Evolutionary conservation across 2,797 vertebrate species (phyloP).

Genomic region (Dendrocincla fuliginosa): DNA sequence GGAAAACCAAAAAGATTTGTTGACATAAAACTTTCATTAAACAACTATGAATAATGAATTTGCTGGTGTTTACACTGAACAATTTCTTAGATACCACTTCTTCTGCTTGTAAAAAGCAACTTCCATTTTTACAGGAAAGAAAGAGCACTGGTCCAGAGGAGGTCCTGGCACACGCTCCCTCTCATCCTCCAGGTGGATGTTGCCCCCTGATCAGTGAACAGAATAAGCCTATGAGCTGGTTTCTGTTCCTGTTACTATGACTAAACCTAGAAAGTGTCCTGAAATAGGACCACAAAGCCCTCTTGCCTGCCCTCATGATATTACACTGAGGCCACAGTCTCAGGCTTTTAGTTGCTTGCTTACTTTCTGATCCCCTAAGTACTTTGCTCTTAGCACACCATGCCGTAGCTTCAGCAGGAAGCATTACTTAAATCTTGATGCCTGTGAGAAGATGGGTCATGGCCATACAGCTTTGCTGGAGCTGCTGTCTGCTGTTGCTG

Average conservation of each 20-base stretch:
- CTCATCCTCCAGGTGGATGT: neutral
- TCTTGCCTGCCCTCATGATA: neutral
- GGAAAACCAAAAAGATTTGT: slow-evolving; percentile 6
- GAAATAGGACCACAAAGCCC: neutral
- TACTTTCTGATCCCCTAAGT: neutral
- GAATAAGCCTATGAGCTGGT: neutral
- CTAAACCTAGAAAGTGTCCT: neutral
- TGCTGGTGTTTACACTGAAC: slow-evolving; percentile 1
- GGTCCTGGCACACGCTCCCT: neutral
- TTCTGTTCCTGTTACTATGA: neutral
- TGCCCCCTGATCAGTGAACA: neutral
- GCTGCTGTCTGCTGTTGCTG: neutral
- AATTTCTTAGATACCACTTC: neutral
- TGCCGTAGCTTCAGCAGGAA: neutral
- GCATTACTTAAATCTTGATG: accelerated
- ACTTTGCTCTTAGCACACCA: neutral
- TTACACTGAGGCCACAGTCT: neutral
- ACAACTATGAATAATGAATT: slow-evolving; percentile 46
- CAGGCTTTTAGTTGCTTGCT: neutral
- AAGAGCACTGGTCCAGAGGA: neutral
- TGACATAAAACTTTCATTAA: slow-evolving; percentile 51
- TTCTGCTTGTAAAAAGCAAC: neutral
- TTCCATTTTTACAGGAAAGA: neutral
- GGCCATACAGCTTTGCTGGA: accelerated
- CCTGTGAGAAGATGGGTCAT: neutral